Evolutionary conservation across 23 tunicate genomes (phyloP).

Genomic region (Clavelina lepadiformis): DNA sequence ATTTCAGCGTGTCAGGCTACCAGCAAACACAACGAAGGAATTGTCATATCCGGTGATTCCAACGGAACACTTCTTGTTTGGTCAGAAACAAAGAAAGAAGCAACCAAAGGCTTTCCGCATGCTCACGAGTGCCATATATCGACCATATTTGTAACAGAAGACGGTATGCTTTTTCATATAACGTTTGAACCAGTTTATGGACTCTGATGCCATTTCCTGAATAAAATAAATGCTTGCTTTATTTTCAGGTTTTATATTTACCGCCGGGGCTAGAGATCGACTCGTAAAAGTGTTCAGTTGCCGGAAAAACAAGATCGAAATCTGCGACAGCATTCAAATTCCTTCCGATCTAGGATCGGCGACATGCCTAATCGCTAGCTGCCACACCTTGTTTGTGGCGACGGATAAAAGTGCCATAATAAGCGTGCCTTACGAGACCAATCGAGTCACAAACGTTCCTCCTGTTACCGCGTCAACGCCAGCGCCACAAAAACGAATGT

Average conservation of each 20-base stretch:
- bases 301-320: slow-evolving; percentile 42
- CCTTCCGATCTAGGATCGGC: slow-evolving; percentile 47
- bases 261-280: slow-evolving; percentile 52
- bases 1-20: slow-evolving; percentile 42
- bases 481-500: not conserved
- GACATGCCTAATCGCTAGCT: slow-evolving; percentile 21
- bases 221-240: no score
- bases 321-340: slow-evolving; percentile 29
- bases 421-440: slow-evolving; percentile 16
- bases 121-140: slow-evolving; percentile 83
- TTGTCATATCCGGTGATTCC: slow-evolving; percentile 62
- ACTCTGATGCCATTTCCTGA: no score
- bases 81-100: slow-evolving; percentile 45
- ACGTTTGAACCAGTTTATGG: no score
- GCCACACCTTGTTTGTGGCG: slow-evolving; percentile 41
- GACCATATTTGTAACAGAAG: slow-evolving; percentile 25
- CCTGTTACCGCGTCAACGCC: not conserved
- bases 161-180: no score
- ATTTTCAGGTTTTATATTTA: slow-evolving; percentile 55
- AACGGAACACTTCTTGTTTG: slow-evolving; percentile 78
- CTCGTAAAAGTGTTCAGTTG: slow-evolving; percentile 45
- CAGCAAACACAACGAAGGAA: slow-evolving; percentile 5
- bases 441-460: not conserved
- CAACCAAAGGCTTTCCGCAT: slow-evolving; percentile 43
- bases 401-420: slow-evolving; percentile 46